Evolutionary conservation across 1,140 invertebrate species (phyloP).

Genomic region (Microplitis mediator): DNA sequence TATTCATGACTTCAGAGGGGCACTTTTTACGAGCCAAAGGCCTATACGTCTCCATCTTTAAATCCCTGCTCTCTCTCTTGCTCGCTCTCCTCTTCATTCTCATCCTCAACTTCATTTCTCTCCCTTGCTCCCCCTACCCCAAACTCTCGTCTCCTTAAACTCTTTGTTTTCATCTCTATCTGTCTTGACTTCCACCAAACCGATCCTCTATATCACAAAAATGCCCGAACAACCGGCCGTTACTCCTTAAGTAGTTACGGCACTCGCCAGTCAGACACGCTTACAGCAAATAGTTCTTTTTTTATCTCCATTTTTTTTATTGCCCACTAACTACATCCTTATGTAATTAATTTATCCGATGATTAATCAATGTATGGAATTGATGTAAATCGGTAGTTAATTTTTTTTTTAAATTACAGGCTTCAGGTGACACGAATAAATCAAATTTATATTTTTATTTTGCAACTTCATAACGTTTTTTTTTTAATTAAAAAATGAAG

Average conservation of each 20-base stretch:
- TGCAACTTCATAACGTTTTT: too few species aligned
- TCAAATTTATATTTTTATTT: too few species aligned
- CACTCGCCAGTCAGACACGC: slow-evolving; percentile 7
- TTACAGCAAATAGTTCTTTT: too few species aligned
- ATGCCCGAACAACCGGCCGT: not conserved
- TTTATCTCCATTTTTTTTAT: too few species aligned
- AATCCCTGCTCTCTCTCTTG: slow-evolving; percentile 6
- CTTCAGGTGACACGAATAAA: too few species aligned
- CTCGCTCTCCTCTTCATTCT: not conserved
- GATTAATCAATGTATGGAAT: too few species aligned
- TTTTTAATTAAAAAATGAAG: too few species aligned
- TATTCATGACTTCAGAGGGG: slow-evolving; percentile 32
- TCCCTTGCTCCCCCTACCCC: not conserved
- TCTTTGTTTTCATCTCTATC: not conserved
- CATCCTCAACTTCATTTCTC: not conserved
- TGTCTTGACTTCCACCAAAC: not conserved
- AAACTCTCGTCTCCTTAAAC: not conserved
- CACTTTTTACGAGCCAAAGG: slow-evolving; percentile 30
- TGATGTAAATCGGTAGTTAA: too few species aligned
- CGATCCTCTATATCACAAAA: not conserved
- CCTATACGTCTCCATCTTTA: slow-evolving; percentile 30
- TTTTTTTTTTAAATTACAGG: too few species aligned
- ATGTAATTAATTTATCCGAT: too few species aligned
- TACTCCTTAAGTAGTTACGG: slow-evolving; percentile 19
- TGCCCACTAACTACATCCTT: too few species aligned